Conservation (phyloP, 1,140 invertebrate species). For the Drosophila pandora region DNA sequence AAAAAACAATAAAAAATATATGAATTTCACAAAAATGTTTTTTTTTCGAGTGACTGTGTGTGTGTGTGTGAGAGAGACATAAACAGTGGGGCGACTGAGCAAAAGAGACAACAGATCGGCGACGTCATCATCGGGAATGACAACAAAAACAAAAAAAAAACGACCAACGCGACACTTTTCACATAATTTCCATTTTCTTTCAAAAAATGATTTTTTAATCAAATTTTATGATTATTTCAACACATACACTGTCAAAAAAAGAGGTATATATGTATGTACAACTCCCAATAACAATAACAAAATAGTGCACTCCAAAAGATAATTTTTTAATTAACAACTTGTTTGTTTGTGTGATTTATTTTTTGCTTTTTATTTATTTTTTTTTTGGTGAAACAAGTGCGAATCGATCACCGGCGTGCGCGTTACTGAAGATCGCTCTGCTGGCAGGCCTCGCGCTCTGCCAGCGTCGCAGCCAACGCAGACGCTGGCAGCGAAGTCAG, state of each 20-base stretch:
- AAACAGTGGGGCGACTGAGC: neutral
- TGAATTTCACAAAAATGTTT: conserved; percentile 34
- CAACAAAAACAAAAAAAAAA: conserved; percentile 19
- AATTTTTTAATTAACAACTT: neutral
- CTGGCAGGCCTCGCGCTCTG: conserved; percentile 22
- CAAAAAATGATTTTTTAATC: neutral
- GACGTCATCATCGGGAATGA: conserved; percentile 47
- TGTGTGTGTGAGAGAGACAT: neutral
- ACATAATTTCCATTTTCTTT: conserved; percentile 39
- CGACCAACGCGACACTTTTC: conserved; percentile 65
- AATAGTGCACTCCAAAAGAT: neutral
- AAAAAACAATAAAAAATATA: conserved; percentile 33
- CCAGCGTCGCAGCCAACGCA: conserved; percentile 4
- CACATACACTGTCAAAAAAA: conserved; percentile 5
- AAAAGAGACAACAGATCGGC: conserved; percentile 10
- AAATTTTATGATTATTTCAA: neutral
- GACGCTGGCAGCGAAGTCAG: neutral
- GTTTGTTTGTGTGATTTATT: conserved; percentile 1
- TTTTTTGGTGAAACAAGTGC: conserved; percentile 57
- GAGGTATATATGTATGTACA: neutral
- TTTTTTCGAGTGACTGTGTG: neutral
- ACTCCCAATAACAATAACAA: neutral
- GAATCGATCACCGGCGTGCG: conserved; percentile 76
- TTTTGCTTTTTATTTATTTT: conserved; percentile 1
- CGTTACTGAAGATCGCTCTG: conserved; percentile 72